Base-by-base conservation (phyloP, 2,113 vertebrate genomes). In the Suncus etruscus region DNA sequence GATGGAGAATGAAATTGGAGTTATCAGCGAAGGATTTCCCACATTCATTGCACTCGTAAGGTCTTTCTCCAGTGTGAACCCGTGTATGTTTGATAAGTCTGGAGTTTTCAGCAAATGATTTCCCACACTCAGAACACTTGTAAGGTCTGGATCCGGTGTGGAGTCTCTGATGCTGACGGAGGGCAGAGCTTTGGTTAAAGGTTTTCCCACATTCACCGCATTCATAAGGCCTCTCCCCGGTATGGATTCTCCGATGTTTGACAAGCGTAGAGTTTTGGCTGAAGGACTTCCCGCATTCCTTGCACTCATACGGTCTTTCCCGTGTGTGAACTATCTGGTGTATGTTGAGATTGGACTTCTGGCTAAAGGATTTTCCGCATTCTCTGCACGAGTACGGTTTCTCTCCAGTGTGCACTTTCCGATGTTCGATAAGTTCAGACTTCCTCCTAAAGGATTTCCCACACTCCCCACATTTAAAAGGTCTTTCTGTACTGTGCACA, bases 261-360 rank as follows among this genome's bases (percentile, higher is more conserved):
- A 69, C 50, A 4, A 92, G 79, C 0, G 32, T 61, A 27, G 81
- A 86, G 61, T 32, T 48, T 6, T 83, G 74, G 45, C 48, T 91
- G 11, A 91, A 89, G 20, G 80, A 63, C 39, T 93, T 93, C 16
- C 85, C 79, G 51, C 86, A 92, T 9, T 92, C 51, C 15, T 16
- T 70, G 25, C 86, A 92, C 10, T 76, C 72, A 31, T 63, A 87
- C 0, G 87, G 92, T 39, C 87, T 83, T 82, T 87, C 87, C 47
- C 87, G 75, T 25, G 70, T 86, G 81, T 96, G 92, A 61, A 94
- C 74, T 81, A 91, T 81, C 45, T 68, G 31, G 82, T 86, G 83
- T 50, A 68, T 83, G 81, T 74, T 83, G 48, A 83, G 68, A 12
- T 66, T 87, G 27, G 73, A 90, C 22, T 39, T 90, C 29, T 87